These are phyloP conservation scores for Cyanoramphus novaezelandiae DNA, from an alignment of 2,113 vertebrate genomes.

Conservation along the genomic window DNA sequence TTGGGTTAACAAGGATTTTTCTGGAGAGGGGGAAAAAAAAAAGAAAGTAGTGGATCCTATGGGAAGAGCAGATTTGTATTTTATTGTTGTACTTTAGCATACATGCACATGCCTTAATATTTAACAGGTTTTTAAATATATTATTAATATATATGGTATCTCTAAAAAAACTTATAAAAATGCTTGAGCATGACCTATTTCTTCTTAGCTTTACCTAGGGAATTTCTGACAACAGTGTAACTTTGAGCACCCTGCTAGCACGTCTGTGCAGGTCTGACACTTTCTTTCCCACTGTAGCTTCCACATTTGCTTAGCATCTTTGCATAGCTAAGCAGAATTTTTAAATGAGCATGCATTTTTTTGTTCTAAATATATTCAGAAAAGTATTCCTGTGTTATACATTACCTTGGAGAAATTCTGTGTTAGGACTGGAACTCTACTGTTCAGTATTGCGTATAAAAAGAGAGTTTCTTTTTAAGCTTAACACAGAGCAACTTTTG, in stretches of 20 bases:
- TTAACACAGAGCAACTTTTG: background rate
- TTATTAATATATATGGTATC: constrained; percentile 64
- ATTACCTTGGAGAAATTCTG: background rate
- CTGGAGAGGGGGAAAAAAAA: background rate
- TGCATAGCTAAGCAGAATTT: constrained; percentile 17
- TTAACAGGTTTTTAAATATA: constrained; percentile 30
- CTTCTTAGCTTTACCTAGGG: constrained; percentile 36
- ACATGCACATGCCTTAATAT: constrained; percentile 42
- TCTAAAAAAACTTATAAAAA: constrained; percentile 49
- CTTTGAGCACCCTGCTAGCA: constrained; percentile 58
- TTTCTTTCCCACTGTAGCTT: background rate
- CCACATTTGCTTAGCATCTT: background rate
- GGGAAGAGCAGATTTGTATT: constrained; percentile 33
- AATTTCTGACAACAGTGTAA: constrained; percentile 37
- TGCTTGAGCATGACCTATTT: constrained; percentile 16
- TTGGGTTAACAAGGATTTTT: constrained; percentile 48
- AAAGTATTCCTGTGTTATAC: background rate
- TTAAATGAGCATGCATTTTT: background rate
- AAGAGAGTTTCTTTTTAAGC: background rate
- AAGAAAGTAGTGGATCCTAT: background rate
- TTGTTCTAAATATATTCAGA: background rate
- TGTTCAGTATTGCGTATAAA: background rate
- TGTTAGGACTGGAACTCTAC: background rate
- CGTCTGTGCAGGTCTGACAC: background rate
- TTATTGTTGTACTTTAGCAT: background rate